Evolutionary conservation across 1,140 invertebrate genomes (phyloP), one percentile per base, ranked within the genome.

Genomic region (Trachymyrmex septentrionalis): DNA sequence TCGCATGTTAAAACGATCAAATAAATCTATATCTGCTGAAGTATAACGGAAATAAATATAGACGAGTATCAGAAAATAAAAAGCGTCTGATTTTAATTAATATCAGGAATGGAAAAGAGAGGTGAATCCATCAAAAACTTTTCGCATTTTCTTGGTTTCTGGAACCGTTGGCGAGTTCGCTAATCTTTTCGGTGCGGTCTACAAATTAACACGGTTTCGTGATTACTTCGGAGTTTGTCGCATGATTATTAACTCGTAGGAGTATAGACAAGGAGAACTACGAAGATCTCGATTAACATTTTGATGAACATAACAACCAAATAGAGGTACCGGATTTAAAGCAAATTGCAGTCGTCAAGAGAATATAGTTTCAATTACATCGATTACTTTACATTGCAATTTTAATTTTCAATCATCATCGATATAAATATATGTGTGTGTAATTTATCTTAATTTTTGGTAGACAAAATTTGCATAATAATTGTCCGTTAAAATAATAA

Each of bases 71-170:
- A 30, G 38, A 50, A 59, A 72, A 71, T 59, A 82, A 82, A 82
- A 88, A 59, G 27, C 50, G 14, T 55, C 30, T 64, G 88, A 87
- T 90, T 87, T 90, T 90, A 90, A 90, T 90, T 90, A 90, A 90
- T 90, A 90, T 86, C 53, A 57, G 16, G 34, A 53, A 24, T 16
- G 34, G 50, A 9, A 48, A 50, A 21, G 10, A 38, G 57, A 50
- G 16, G 27, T 30, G 16, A 48, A 78, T 66, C 76, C 50, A 87
- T 87, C 76, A 61, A 88, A 81, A 90, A 90, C 64, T 90, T 90
- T 90, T 90, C 88, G 64, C 57, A 90, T 88, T 90, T 90, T 90
- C 86, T 69, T 71, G 44, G 78, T 76, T 85, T 87, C 75, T 77
- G 63, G 80, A 90, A 87, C 77, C 66, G 80, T 21, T 61, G 50